Conservation (phyloP, 2,797 vertebrate species). For the Tachyglossus aculeatus region DNA sequence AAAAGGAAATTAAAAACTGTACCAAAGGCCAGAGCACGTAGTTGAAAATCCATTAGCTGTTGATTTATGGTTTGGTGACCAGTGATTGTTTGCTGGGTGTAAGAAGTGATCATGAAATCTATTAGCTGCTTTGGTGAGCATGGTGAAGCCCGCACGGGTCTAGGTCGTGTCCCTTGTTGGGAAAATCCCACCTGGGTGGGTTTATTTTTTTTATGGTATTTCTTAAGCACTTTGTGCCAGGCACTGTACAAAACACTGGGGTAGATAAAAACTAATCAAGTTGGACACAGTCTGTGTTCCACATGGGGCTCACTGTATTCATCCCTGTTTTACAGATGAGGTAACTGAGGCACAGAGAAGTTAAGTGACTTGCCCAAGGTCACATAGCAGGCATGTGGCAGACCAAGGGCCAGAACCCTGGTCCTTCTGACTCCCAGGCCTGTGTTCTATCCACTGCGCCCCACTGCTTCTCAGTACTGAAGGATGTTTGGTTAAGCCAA, state of each 20-base stretch:
- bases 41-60: conserved; percentile 73
- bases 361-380: no score
- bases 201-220: no score
- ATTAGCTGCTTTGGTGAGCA: conserved; percentile 4
- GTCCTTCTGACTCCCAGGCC: no score
- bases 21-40: conserved; percentile 27
- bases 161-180: not conserved
- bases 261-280: no score
- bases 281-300: not conserved
- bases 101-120: conserved; percentile 47
- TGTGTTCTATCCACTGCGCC: no score
- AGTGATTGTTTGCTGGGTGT: conserved; percentile 66
- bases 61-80: conserved; percentile 57
- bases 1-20: conserved; percentile 85
- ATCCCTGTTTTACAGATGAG: no score
- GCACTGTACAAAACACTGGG: no score
- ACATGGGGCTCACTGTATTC: no score
- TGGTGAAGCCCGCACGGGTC: not conserved
- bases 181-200: not conserved
- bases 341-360: no score
- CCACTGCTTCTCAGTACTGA: not conserved
- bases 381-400: no score
- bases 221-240: no score
- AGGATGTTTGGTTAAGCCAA: not conserved
- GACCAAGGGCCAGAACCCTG: no score